Percentiles rank a stretch among this genome's conserved stretches.
phyloP scores from a whole-genome alignment of 2,888 invertebrate genomes.

The Lypha dubia region DNA sequence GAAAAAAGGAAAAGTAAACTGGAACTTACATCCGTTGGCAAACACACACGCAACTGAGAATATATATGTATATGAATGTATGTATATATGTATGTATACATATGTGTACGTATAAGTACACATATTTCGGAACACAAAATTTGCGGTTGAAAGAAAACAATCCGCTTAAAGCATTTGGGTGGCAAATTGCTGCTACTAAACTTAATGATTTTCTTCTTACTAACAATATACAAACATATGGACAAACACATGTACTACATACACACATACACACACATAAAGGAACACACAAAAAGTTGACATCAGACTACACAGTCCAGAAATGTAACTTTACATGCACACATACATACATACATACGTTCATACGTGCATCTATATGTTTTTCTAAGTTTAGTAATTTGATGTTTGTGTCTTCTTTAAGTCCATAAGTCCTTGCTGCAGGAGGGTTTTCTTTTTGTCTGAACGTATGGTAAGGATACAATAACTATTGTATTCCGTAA shows the following conservation, averaged over 20 bases:
- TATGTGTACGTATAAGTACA: neutral
- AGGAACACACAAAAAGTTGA: conserved; percentile 20
- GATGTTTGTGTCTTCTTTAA: conserved; percentile 55
- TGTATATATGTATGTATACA: conserved; percentile 1
- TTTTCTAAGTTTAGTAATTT: conserved; percentile 34
- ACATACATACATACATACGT: too few relatives aligned
- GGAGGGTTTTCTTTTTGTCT: conserved; percentile 39
- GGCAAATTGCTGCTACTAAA: conserved; percentile 64
- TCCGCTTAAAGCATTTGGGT: conserved; percentile 72
- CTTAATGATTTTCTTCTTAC: conserved; percentile 22
- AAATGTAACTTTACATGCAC: neutral
- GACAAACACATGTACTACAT: neutral
- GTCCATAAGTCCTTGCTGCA: conserved; percentile 68
- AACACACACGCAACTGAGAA: conserved; percentile 51
- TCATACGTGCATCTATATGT: too few relatives aligned
- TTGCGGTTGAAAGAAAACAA: conserved; percentile 69
- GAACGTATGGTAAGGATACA: conserved; percentile 16
- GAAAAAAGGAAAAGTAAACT: conserved; percentile 1
- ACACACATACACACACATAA: neutral
- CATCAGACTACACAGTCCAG: conserved; percentile 35
- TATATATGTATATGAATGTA: neutral
- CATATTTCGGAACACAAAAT: conserved; percentile 37
- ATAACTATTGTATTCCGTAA: conserved; percentile 69
- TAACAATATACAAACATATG: neutral
- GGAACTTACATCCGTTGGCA: conserved; percentile 21